These are phyloP conservation scores for Taenioides sp. DNA, from an alignment of 2,797 vertebrate species.

Conservation along the genomic window DNA sequence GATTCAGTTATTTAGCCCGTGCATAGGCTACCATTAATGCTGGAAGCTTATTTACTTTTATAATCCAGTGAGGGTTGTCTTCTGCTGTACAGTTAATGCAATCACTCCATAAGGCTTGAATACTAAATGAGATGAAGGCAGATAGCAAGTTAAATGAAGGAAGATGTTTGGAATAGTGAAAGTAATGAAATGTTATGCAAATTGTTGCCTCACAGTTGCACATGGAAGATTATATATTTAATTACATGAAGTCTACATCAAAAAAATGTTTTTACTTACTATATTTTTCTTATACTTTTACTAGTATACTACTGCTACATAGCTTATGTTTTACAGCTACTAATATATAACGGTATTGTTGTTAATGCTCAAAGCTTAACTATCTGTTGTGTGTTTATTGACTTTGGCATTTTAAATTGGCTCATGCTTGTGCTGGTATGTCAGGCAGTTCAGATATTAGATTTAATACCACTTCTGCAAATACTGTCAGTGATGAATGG, in stretches of 20 bases:
- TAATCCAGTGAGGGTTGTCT: constrained; percentile 1
- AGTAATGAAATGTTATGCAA: constrained; percentile 31
- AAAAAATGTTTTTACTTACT: constrained; percentile 37
- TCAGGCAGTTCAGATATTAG: constrained; percentile 66
- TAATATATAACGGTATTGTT: constrained; percentile 32
- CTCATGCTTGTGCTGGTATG: constrained; percentile 18
- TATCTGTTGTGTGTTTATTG: constrained; percentile 10
- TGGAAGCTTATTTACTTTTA: constrained; percentile 20
- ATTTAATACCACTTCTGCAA: constrained; percentile 42
- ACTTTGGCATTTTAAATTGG: constrained; percentile 20
- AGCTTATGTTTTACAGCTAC: constrained; percentile 49
- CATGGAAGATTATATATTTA: constrained; percentile 36
- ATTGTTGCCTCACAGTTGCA: constrained; percentile 7
- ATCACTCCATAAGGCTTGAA: constrained; percentile 35
- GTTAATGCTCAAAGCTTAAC: constrained; percentile 28
- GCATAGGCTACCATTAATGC: constrained; percentile 5
- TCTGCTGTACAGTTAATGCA: constrained; percentile 43
- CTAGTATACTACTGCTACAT: constrained; percentile 43
- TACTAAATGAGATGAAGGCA: constrained; percentile 29
- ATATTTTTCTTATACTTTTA: constrained; percentile 43
- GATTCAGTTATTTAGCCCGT: background rate
- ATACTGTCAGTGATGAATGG: constrained; percentile 16
- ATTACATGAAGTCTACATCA: constrained; percentile 28
- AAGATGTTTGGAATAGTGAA: constrained; percentile 11
- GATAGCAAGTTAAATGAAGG: constrained; percentile 40